Percentiles rank a stretch among this genome's conserved stretches.
These are phyloP conservation scores for Bos javanicus DNA, from an alignment of 2,113 vertebrate genomes.

Conservation along the genomic window DNA sequence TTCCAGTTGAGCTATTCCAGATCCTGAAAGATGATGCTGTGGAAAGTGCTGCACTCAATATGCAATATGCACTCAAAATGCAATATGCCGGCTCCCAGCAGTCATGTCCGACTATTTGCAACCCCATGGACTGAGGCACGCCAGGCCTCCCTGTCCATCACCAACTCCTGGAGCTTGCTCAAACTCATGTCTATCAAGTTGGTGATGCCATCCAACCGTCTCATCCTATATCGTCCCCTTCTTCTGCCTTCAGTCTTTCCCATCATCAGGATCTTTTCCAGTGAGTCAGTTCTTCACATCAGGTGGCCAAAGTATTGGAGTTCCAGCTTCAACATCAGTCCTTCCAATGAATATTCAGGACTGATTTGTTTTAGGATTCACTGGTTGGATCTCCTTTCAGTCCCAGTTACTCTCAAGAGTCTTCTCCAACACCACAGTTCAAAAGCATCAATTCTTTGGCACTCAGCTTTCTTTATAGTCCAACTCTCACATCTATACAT, in stretches of 20 bases:
- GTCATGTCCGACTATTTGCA: fast-evolving
- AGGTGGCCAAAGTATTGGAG: not conserved
- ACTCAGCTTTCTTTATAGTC: not conserved
- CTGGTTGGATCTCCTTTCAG: not conserved
- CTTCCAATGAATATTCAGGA: not conserved
- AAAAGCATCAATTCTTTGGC: not conserved
- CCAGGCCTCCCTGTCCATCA: not conserved
- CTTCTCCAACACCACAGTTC: not conserved
- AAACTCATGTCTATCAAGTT: not conserved
- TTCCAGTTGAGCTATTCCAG: too few species aligned
- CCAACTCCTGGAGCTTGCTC: not conserved
- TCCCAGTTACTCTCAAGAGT: not conserved
- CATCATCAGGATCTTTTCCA: not conserved
- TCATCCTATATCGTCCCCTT: not conserved
- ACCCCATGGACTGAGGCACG: not conserved
- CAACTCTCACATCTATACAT: not conserved
- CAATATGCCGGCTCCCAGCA: too few species aligned
- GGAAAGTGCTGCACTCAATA: too few species aligned
- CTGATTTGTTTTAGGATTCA: not conserved
- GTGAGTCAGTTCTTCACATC: not conserved
- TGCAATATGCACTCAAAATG: too few species aligned
- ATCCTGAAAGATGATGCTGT: too few species aligned
- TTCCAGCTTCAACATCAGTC: not conserved
- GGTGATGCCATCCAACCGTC: not conserved
- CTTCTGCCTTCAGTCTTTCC: not conserved